phyloP scores from a whole-genome alignment of 2,797 vertebrate species.

The Sebastolobus alascanus region DNA sequence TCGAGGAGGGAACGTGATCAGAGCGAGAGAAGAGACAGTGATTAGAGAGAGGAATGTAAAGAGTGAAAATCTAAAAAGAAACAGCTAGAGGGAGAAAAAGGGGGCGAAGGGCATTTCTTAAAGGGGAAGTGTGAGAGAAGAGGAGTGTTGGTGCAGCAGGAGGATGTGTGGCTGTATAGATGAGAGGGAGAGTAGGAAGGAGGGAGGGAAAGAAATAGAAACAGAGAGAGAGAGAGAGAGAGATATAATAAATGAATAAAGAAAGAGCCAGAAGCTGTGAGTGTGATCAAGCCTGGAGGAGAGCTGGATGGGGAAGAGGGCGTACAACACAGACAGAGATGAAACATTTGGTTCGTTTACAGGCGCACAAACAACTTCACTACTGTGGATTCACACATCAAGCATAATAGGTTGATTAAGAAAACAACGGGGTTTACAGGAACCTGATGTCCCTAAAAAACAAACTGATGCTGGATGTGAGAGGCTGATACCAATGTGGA shows the following conservation, averaged over 20 bases:
- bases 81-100: not conserved
- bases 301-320: not conserved
- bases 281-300: constrained; percentile 6
- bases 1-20: not conserved
- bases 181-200: not conserved
- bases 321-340: constrained; percentile 3
- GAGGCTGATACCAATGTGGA: too few relatives aligned
- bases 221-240: not conserved
- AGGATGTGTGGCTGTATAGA: constrained; percentile 3
- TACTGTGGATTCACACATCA: not conserved
- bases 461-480: too few relatives aligned
- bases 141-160: not conserved
- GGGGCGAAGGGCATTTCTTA: not conserved
- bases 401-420: not conserved
- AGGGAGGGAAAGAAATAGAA: constrained; percentile 9
- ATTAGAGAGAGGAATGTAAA: constrained; percentile 8
- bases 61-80: not conserved
- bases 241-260: not conserved
- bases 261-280: constrained; percentile 37
- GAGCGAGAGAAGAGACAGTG: not conserved
- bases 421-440: not conserved
- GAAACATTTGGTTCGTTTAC: not conserved
- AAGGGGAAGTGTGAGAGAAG: constrained; percentile 6
- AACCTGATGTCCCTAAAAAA: not conserved
- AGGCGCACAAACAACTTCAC: not conserved